These are phyloP conservation scores for Leucania comma DNA, from an alignment of 2,888 invertebrate genomes.

Conservation along the genomic window DNA sequence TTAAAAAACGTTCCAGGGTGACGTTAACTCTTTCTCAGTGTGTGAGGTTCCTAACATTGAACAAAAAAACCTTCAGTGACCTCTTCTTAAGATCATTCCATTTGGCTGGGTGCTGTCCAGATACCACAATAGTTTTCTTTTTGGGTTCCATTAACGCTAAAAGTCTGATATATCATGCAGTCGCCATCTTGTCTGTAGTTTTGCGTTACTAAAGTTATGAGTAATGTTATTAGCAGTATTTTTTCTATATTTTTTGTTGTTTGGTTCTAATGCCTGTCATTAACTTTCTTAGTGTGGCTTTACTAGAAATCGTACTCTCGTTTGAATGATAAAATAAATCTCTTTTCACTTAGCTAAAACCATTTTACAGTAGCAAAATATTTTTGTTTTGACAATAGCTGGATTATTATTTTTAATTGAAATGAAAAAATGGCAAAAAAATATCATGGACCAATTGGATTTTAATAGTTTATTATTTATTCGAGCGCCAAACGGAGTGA, in stretches of 20 bases:
- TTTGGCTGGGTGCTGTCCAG: slow-evolving; percentile 27
- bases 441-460: too few species aligned
- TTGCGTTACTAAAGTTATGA: slow-evolving; percentile 1
- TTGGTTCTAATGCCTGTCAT: slow-evolving; percentile 15
- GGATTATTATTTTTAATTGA: background rate
- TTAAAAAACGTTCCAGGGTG: too few species aligned
- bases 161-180: slow-evolving; percentile 57
- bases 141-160: slow-evolving; percentile 56
- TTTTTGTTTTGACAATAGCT: background rate
- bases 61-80: slow-evolving; percentile 19
- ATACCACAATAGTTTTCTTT: slow-evolving; percentile 38
- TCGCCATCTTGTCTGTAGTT: slow-evolving; percentile 43
- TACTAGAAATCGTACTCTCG: slow-evolving; percentile 16
- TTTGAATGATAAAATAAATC: slow-evolving; percentile 38
- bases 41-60: background rate
- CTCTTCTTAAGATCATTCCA: slow-evolving; percentile 27
- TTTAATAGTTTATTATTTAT: too few species aligned
- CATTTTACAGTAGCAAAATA: slow-evolving; percentile 4
- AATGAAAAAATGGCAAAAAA: background rate
- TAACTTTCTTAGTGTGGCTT: slow-evolving; percentile 18
- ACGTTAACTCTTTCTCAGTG: background rate
- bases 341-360: slow-evolving; percentile 18
- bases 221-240: slow-evolving; percentile 11
- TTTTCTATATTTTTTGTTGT: slow-evolving; percentile 11
- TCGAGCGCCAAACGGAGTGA: too few species aligned